Evolutionary conservation across 2,888 invertebrate genomes (phyloP), one percentile per base, ranked within the genome.

Genomic region (Helleia helle): DNA sequence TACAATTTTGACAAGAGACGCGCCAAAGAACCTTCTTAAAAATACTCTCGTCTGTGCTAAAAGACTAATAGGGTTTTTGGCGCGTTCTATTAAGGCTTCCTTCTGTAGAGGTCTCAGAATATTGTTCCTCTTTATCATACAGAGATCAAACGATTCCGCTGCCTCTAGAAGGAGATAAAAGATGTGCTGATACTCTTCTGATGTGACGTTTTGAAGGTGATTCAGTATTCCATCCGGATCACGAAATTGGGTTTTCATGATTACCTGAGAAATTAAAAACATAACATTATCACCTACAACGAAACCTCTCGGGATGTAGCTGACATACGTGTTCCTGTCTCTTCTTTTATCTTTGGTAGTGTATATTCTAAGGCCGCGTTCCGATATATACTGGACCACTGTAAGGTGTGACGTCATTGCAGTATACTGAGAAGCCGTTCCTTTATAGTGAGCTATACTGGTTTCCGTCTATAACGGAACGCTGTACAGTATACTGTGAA

Each of bases 221-320:
- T 93, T 94, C 3, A 95, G 80, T 41, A 95, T 90, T 24, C 95
- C 94, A 59, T 92, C 91, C 0, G 94, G 93, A 61, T 95, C 93
- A 42, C 93, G 88, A 62, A 92, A 93, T 54, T 94, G 94, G 5
- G 93, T 93, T 70, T 93, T 93, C 87, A 93, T 91, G 11, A 93
- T 90, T 0, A 93, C 92, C 89, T 90, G 66, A 29, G 34, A 25
- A 15, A 18, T n/a, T n/a, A n/a, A n/a, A n/a, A n/a, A n/a, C n/a
- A n/a, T n/a, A n/a, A n/a, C n/a, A n/a, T n/a, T n/a, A n/a, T n/a
- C n/a, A n/a, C n/a, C n/a, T n/a, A n/a, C n/a, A n/a, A n/a, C n/a
- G n/a, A n/a, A n/a, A n/a, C n/a, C n/a, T n/a, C n/a, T n/a, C n/a
- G n/a, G n/a, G n/a, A n/a, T n/a, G n/a, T n/a, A n/a, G n/a, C n/a